phyloP scores from a whole-genome alignment of 1,140 invertebrate genomes.

The Listronotus bonariensis region DNA sequence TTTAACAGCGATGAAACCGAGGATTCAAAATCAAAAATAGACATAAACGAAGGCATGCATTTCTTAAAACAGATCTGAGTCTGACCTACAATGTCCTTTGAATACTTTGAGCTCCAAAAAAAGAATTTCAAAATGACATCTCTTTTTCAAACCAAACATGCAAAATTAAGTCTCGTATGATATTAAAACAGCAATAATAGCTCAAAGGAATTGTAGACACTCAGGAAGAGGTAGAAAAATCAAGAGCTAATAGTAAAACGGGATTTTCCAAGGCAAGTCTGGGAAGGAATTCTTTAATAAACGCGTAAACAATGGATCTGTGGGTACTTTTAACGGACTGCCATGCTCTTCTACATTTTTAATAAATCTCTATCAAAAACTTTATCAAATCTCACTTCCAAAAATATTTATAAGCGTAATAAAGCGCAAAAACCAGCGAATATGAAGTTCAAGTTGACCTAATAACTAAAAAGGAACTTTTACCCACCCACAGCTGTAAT shows the following conservation, averaged over 20 bases:
- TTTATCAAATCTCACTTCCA: not conserved
- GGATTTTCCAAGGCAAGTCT: slow-evolving; percentile 5
- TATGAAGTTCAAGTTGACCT: not conserved
- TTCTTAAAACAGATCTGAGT: slow-evolving; percentile 20
- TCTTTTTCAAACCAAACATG: not conserved
- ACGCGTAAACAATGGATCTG: not conserved
- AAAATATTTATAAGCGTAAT: not conserved
- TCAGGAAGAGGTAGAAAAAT: not conserved
- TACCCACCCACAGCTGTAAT: slow-evolving; percentile 4
- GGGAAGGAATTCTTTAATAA: not conserved
- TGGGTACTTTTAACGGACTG: not conserved
- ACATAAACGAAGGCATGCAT: slow-evolving; percentile 1
- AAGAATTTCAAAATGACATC: slow-evolving; percentile 3
- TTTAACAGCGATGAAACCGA: not conserved
- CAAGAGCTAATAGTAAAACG: not conserved
- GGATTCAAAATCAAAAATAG: not conserved
- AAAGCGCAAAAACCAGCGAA: not conserved
- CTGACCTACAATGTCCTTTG: slow-evolving; percentile 1
- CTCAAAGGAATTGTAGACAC: slow-evolving; percentile 9
- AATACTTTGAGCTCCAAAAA: not conserved
- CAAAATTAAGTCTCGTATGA: not conserved
- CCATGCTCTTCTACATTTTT: not conserved
- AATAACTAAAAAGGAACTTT: not conserved
- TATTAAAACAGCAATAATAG: slow-evolving; percentile 3
- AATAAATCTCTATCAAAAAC: not conserved